These are phyloP conservation scores for Timema cristinae DNA, from an alignment of 2,888 invertebrate genomes.

Conservation along the genomic window DNA sequence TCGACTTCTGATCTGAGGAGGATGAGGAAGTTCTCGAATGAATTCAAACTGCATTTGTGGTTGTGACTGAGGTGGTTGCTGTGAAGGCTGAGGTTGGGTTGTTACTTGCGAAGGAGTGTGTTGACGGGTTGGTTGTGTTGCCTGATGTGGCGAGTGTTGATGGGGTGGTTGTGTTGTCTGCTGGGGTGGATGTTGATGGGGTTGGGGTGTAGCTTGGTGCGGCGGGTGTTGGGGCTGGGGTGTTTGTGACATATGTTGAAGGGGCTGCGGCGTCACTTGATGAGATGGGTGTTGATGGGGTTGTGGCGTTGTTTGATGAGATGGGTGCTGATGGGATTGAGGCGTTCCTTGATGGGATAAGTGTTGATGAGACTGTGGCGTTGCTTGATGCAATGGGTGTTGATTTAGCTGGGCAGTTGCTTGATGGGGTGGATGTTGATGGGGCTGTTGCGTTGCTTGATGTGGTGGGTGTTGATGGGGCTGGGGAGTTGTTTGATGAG, in stretches of 20 bases:
- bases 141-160: conserved; percentile 18
- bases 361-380: conserved; percentile 22
- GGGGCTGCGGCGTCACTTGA: conserved; percentile 14
- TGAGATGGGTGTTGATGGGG: conserved; percentile 20
- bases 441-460: too few relatives aligned
- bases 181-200: conserved; percentile 16
- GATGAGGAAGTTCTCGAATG: conserved; percentile 37
- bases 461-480: too few relatives aligned
- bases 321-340: conserved; percentile 22
- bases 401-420: conserved; percentile 16
- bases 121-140: conserved; percentile 19
- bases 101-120: conserved; percentile 15
- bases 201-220: conserved; percentile 20
- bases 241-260: conserved; percentile 13
- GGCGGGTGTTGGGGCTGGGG: conserved; percentile 18
- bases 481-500: too few relatives aligned
- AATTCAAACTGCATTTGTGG: conserved; percentile 34
- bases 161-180: conserved; percentile 12
- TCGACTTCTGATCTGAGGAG: conserved; percentile 48
- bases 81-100: conserved; percentile 21
- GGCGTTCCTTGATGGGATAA: conserved; percentile 15
- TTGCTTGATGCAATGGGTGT: conserved; percentile 11
- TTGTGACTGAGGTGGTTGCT: conserved; percentile 19
- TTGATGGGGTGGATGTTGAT: too few relatives aligned
- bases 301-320: neutral